These are phyloP conservation scores for Cyclargus thomasi DNA, from an alignment of 1,140 invertebrate species.

Conservation along the genomic window DNA sequence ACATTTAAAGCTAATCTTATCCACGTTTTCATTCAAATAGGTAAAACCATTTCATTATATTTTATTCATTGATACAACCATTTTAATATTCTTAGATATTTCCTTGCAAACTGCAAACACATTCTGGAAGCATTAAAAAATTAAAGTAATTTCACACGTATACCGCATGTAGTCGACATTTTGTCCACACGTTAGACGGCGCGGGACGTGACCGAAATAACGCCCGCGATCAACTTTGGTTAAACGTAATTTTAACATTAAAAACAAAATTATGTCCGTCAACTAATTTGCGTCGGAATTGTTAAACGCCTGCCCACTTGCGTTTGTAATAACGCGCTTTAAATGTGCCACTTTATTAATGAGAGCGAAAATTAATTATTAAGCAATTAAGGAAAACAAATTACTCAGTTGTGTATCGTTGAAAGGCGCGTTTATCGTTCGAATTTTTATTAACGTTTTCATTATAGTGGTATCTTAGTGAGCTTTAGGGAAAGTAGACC, in stretches of 20 bases:
- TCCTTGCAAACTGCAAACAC: background rate
- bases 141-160: background rate
- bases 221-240: constrained; percentile 4
- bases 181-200: constrained; percentile 21
- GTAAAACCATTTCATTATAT: no score
- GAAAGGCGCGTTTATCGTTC: background rate
- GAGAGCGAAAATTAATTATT: constrained; percentile 8
- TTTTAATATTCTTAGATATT: no score
- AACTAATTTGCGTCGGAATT: constrained; percentile 19
- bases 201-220: constrained; percentile 23
- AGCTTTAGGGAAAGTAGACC: no score
- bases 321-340: constrained; percentile 10
- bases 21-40: no score
- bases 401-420: background rate
- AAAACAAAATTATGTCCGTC: constrained; percentile 22
- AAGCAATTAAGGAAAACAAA: constrained; percentile 9
- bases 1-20: no score
- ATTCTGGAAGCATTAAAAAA: background rate
- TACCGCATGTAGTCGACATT: constrained; percentile 3
- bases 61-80: no score
- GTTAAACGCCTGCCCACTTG: background rate
- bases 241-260: constrained; percentile 15
- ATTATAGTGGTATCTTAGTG: background rate
- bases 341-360: constrained; percentile 8
- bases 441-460: background rate